Evolutionary conservation across 2,797 vertebrate genomes (phyloP).

Genomic region (Numenius phaeopus): DNA sequence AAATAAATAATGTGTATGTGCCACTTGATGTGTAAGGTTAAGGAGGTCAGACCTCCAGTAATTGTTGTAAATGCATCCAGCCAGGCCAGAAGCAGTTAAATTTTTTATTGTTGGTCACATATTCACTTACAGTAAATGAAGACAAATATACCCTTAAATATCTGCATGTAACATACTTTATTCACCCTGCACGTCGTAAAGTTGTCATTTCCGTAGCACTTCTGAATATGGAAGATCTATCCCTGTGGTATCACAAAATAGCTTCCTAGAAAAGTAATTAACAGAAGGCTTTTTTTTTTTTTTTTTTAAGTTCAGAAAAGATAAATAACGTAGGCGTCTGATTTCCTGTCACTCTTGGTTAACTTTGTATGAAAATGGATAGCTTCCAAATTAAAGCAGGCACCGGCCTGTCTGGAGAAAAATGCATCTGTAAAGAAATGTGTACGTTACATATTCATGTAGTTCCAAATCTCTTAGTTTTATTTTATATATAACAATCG

Average conservation of each 20-base stretch:
- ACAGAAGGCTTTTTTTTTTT: constrained; percentile 27
- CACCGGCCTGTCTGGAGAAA: constrained; percentile 75
- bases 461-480: constrained; percentile 67
- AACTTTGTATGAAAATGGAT: constrained; percentile 81
- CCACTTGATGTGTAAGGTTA: constrained; percentile 12
- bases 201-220: constrained; percentile 35
- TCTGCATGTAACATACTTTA: constrained; percentile 27
- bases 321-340: constrained; percentile 70
- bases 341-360: constrained; percentile 81
- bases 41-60: constrained; percentile 49
- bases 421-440: constrained; percentile 70
- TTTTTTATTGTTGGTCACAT: constrained; percentile 33
- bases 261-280: constrained; percentile 81
- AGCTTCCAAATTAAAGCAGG: constrained; percentile 80
- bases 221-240: constrained; percentile 57
- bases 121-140: constrained; percentile 42
- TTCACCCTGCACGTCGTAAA: constrained; percentile 27
- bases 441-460: constrained; percentile 70
- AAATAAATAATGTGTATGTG: constrained; percentile 55
- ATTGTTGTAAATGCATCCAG: constrained; percentile 15
- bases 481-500: constrained; percentile 59
- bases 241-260: constrained; percentile 66
- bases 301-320: constrained; percentile 62
- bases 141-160: constrained; percentile 49
- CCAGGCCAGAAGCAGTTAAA: constrained; percentile 29